phyloP scores from a whole-genome alignment of 2,797 vertebrate genomes.

The Acipenser transmontanus region DNA sequence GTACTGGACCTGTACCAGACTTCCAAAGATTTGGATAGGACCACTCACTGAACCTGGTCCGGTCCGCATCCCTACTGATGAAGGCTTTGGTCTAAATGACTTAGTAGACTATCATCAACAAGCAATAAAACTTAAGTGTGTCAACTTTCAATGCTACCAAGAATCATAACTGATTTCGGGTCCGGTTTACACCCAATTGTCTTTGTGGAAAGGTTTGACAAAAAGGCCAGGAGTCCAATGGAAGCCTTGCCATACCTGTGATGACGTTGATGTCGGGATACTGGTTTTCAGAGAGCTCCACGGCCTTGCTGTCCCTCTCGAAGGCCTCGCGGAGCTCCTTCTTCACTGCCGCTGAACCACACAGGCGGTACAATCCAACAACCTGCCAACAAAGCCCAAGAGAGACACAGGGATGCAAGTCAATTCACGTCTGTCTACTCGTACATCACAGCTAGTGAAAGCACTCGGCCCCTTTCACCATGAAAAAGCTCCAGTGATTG shows the following conservation, averaged over 20 bases:
- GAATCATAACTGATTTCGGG: no score
- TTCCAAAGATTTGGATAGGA: no score
- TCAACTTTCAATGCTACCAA: no score
- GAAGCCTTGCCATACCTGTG: conserved; percentile 71
- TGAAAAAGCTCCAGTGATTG: neutral
- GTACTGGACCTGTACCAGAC: no score
- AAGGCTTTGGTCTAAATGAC: no score
- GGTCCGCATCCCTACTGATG: no score
- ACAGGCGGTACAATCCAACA: conserved; percentile 90
- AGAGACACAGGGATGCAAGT: neutral
- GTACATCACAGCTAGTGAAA: neutral
- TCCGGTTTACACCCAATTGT: no score
- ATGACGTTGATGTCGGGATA: conserved; percentile 97
- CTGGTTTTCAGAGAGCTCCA: conserved; percentile 79
- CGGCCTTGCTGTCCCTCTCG: conserved; percentile 80
- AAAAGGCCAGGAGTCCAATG: no score
- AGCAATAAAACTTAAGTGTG: no score
- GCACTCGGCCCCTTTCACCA: neutral
- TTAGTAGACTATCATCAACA: no score
- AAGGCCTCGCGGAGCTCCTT: conserved; percentile 95
- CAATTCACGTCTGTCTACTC: neutral
- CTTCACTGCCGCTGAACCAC: conserved; percentile 93
- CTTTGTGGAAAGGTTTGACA: no score
- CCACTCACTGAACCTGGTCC: no score
- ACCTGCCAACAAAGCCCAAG: conserved; percentile 60